A percentile compares a stretch with the other conserved stretches of the same genome.
These are phyloP conservation scores for Leptopilina clavipes DNA, from an alignment of 1,140 invertebrate genomes.

Conservation along the genomic window DNA sequence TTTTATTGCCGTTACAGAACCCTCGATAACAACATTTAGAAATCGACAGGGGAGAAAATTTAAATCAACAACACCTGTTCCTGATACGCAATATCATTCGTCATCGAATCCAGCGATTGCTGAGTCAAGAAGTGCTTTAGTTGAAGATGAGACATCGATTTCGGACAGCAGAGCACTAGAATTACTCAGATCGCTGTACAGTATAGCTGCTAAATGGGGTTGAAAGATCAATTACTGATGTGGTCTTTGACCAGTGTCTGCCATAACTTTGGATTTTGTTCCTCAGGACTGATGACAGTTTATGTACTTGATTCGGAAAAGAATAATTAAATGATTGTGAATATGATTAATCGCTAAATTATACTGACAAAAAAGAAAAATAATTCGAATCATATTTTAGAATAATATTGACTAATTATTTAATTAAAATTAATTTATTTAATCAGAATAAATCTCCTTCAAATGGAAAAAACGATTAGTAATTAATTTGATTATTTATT, in stretches of 20 bases:
- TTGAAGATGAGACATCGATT: slow-evolving; percentile 69
- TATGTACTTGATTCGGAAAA: slow-evolving; percentile 8
- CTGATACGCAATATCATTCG: slow-evolving; percentile 21
- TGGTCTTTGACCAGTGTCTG: slow-evolving; percentile 31
- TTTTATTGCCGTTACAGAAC: slow-evolving; percentile 54
- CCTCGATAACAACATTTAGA: slow-evolving; percentile 67
- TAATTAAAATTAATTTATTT: too few relatives aligned
- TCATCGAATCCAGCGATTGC: slow-evolving; percentile 53
- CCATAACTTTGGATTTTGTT: slow-evolving; percentile 24
- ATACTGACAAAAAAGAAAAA: too few relatives aligned
- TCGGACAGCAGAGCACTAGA: slow-evolving; percentile 86
- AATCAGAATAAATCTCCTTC: too few relatives aligned
- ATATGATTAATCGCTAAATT: background rate
- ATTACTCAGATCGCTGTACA: slow-evolving; percentile 86
- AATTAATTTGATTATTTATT: too few relatives aligned
- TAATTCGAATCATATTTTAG: too few relatives aligned
- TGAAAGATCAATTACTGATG: slow-evolving; percentile 55
- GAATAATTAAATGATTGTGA: background rate
- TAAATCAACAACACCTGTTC: slow-evolving; percentile 51
- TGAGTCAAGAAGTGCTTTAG: slow-evolving; percentile 71
- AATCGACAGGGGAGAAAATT: slow-evolving; percentile 64
- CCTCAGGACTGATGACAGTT: slow-evolving; percentile 28
- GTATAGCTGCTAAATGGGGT: slow-evolving; percentile 86
- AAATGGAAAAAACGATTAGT: too few relatives aligned
- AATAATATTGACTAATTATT: too few relatives aligned